Evolutionary conservation across 2,888 invertebrate genomes (phyloP), one percentile per base, ranked within the genome.

Genomic region (Theretra japonica): DNA sequence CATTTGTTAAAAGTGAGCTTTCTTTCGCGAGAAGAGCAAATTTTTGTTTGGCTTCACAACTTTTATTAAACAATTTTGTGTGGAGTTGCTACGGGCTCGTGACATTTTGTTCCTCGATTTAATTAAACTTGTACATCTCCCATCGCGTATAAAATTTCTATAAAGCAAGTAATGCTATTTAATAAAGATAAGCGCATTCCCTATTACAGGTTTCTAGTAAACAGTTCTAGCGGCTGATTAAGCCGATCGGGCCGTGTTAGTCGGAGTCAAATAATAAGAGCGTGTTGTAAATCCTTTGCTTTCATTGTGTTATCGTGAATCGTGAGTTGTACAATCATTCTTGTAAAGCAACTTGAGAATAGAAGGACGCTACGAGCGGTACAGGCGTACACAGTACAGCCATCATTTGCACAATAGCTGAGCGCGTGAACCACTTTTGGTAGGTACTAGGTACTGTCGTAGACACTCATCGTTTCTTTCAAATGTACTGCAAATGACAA

Each of bases 241-340:
- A 41, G 57, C 30, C 75, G 80, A 83, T 84, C 82, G 77, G 76
- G 77, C 80, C 76, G 82, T 83, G 84, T 88, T 86, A 83, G 83
- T 83, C 80, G 53, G 78, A 86, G 80, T 83, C 83, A 83, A 86
- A 87, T 84, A 85, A 83, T 85, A 83, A 81, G 77, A 84, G 80
- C 82, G 83, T 86, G 86, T 84, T 86, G 86, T 87, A 86, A 87
- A 87, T 85, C 85, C 83, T 81, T 84, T 82, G 86, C 85, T 87
- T 89, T 88, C 86, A 89, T 88, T 88, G 87, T 90, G 82, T 80
- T 86, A 86, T 87, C 86, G 83, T 82, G 83, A 88, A 82, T 90
- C 88, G 88, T 90, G 89, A 90, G 87, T 79, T 83, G 83, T 86
- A 82, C 85, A 86, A 86, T 87, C 83, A 83, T 80, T 84, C 83